Evolutionary conservation across 2,113 vertebrate genomes (phyloP).

Genomic region (Brienomyrus longianalis): DNA sequence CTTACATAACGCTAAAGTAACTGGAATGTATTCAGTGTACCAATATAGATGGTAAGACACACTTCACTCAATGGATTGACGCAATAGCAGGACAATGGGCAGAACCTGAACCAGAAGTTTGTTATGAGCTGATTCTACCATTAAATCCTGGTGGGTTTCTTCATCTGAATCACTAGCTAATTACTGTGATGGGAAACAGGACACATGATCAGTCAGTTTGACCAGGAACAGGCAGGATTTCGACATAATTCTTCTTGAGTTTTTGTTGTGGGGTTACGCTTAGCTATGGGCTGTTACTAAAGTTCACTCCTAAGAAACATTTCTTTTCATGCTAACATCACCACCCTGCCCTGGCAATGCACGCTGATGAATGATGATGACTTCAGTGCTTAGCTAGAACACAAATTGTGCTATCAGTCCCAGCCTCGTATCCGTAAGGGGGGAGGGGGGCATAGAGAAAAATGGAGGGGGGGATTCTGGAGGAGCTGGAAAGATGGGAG

Average conservation of each 20-base stretch:
- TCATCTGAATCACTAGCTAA: background rate
- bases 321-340: background rate
- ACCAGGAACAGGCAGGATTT: background rate
- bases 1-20: background rate
- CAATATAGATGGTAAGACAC: background rate
- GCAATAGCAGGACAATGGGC: background rate
- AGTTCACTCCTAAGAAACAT: background rate
- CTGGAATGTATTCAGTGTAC: background rate
- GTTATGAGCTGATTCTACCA: background rate
- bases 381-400: background rate
- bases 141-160: background rate
- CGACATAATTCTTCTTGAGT: no score
- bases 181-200: background rate
- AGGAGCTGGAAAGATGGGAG: background rate
- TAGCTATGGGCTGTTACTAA: background rate
- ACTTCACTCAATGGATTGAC: background rate
- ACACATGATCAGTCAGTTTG: background rate
- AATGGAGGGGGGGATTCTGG: background rate
- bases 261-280: background rate
- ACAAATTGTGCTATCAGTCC: background rate
- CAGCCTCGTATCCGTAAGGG: background rate
- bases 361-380: background rate
- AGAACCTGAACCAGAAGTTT: background rate
- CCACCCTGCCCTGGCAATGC: no score
- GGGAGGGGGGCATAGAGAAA: background rate